phyloP scores from a whole-genome alignment of 2,113 vertebrate species.

The Xiphophorus couchianus region DNA sequence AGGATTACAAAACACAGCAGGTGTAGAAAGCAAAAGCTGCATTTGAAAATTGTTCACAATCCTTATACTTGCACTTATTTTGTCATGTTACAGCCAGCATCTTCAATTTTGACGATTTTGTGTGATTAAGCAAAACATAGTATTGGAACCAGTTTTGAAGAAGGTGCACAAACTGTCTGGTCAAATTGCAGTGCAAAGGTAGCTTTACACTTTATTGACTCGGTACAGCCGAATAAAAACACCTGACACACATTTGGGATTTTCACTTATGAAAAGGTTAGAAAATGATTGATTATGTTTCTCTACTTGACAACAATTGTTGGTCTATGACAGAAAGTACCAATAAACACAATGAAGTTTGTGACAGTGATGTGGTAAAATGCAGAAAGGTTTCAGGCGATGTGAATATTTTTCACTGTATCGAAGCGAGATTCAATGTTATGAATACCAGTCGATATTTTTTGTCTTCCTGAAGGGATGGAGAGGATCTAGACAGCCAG shows the following conservation, averaged over 20 bases:
- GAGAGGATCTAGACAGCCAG: slow-evolving; percentile 97
- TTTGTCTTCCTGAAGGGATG: slow-evolving; percentile 84
- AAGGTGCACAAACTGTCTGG: background rate
- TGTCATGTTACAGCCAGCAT: too few species aligned
- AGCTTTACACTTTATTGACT: background rate
- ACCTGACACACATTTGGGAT: background rate
- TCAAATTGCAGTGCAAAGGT: background rate
- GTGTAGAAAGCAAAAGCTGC: background rate
- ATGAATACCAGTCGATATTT: slow-evolving; percentile 3
- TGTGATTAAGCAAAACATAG: background rate
- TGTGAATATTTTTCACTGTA: background rate
- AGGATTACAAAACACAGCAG: background rate
- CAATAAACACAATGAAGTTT: too few species aligned
- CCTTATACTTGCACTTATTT: too few species aligned
- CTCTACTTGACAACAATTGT: background rate
- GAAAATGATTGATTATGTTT: background rate
- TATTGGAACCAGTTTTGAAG: background rate
- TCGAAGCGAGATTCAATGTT: background rate
- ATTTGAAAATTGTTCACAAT: too few species aligned
- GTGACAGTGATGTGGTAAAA: too few species aligned
- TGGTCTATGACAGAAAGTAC: background rate
- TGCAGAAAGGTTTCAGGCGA: too few species aligned
- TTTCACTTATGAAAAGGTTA: background rate
- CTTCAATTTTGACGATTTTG: too few species aligned
- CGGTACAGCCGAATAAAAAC: background rate